A percentile compares a stretch with the other conserved stretches of the same genome.
Conservation (phyloP, 2,888 invertebrate genomes). For the Rhabditophanes sp. region DNA sequence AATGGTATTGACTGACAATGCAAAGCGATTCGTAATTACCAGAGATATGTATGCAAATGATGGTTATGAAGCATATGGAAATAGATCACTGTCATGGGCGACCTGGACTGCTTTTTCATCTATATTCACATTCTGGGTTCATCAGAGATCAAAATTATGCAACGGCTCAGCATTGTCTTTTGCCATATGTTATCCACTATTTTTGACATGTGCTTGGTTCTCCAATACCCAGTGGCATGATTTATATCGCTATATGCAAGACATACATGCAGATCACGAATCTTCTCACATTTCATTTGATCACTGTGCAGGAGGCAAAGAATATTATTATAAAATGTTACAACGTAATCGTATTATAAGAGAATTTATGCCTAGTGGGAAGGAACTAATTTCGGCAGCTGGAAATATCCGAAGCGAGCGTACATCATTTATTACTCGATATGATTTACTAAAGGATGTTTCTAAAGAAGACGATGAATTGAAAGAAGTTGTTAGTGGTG, state of each 20-base stretch:
- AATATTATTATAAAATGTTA: constrained; percentile 35
- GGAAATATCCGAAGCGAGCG: constrained; percentile 29
- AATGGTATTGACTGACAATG: constrained; percentile 12
- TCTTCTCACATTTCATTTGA: constrained; percentile 24
- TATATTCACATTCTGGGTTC: constrained; percentile 34
- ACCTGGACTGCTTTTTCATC: constrained; percentile 32
- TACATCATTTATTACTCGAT: constrained; percentile 26
- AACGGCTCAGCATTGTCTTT: constrained; percentile 24
- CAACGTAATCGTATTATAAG: constrained; percentile 35
- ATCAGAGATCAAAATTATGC: constrained; percentile 11
- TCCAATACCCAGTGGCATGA: constrained; percentile 28
- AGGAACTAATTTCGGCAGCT: constrained; percentile 22
- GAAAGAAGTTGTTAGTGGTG: constrained; percentile 19
- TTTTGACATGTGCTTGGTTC: constrained; percentile 20
- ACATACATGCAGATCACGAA: constrained; percentile 28
- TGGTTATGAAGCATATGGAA: constrained; percentile 30
- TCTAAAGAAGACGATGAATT: constrained; percentile 26
- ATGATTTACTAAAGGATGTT: constrained; percentile 20
- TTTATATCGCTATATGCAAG: constrained; percentile 29
- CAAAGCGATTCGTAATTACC: constrained; percentile 24
- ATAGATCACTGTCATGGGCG: constrained; percentile 21
- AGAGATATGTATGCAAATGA: constrained; percentile 32
- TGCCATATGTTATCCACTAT: constrained; percentile 19
- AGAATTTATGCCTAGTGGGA: constrained; percentile 14
- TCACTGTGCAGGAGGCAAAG: constrained; percentile 36